Base-by-base conservation (phyloP, 2,113 vertebrate genomes). In the Brachypodius melanocephalos region DNA sequence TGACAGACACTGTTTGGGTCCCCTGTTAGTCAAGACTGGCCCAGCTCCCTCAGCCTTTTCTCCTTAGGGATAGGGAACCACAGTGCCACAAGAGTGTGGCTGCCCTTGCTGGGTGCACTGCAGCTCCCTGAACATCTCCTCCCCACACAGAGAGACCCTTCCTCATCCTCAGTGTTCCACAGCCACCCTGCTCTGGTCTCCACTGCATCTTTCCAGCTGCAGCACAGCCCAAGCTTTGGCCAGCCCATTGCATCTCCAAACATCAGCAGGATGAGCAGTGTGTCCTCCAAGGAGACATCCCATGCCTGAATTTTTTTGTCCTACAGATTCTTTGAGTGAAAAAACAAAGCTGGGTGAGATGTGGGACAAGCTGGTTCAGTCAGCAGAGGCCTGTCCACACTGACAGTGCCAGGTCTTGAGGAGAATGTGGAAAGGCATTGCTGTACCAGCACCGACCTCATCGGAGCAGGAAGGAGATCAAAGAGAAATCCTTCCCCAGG, bases 141-240 rank as follows among this genome's bases (percentile, higher is more conserved):
- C 46, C 46, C 31, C 15, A 3, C 0, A 0, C 31, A 72, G 52
- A 4, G 8, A 45, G 19, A 19, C 6, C 90, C 12, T 38, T 77
- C 38, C 83, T 57, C 58, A 45, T 7, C 61, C 29, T 42, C 4
- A 1, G 54, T 14, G 26, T 11, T 36, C 46, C 86, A 76, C 43
- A 76, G 38, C 10, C n/a, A 68, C 67, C 40, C 79, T 45, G 13
- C 36, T 48, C 29, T 40, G 36, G 16, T 24, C 48, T 85, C n/a
- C 11, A 1, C 29, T 71, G 51, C 36, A 17, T 14, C 54, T 43
- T 52, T 40, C 45, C 2, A 1, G 38, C 40, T 80, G 43, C 20
- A 55, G 51, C 29, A 17, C 4, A n/a, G 51, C 59, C 55, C 10
- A 2, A 51, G 55, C 31, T 20, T 68, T 61, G 69, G 43, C n/a